These are phyloP conservation scores for Balearica regulorum DNA, from an alignment of 2,797 vertebrate genomes.

Conservation along the genomic window DNA sequence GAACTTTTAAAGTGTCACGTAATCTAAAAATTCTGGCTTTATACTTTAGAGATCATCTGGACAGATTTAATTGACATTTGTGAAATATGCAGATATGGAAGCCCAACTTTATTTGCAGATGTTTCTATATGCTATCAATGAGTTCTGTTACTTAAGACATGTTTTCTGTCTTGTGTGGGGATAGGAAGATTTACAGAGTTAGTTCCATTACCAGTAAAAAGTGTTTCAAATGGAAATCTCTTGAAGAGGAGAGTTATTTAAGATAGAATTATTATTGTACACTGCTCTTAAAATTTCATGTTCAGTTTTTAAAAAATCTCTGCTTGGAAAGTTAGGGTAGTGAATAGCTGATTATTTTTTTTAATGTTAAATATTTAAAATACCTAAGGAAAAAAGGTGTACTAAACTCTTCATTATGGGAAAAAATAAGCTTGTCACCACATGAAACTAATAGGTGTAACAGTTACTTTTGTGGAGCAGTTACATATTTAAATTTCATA, in stretches of 20 bases:
- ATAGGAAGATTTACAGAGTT: background rate
- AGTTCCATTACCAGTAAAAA: background rate
- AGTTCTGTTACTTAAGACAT: background rate
- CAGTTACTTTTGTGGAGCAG: background rate
- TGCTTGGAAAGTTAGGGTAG: background rate
- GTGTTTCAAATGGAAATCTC: background rate
- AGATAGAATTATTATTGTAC: background rate
- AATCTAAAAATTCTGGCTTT: background rate
- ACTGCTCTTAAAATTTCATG: background rate
- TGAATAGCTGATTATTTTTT: background rate
- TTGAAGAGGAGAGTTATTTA: background rate
- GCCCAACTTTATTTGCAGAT: background rate
- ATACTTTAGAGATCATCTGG: background rate
- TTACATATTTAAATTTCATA: background rate
- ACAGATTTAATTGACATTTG: background rate
- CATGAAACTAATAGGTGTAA: background rate
- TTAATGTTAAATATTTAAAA: background rate
- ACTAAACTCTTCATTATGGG: background rate
- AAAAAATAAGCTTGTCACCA: background rate
- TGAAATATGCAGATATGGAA: background rate
- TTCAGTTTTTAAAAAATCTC: background rate
- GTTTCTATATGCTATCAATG: background rate
- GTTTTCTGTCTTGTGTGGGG: background rate
- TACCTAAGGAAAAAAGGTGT: background rate
- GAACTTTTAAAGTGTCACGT: background rate